Base-by-base conservation (phyloP, 1,140 invertebrate species). In the Drosophila ironensis region DNA sequence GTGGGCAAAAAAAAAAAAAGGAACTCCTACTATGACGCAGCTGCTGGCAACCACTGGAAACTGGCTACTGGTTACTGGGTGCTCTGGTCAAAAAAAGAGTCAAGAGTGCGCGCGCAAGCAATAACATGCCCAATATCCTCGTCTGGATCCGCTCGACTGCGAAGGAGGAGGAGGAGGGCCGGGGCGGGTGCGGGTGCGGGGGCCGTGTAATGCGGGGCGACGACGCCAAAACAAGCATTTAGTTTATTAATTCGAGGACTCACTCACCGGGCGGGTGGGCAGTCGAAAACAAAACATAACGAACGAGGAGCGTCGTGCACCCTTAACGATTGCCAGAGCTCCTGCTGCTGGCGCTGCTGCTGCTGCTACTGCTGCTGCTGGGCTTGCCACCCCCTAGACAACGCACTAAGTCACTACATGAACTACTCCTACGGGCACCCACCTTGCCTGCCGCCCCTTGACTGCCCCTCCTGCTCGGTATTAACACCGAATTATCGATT, bases 401-500 rank as follows among this genome's bases (percentile, higher is more conserved):
- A 56, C 28, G 42, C 28, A 66, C 60, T 48, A 63, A 41, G 33
- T 24, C 51, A 75, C 63, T 45, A 75, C 51, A 57, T 57, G 52
- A 59, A 48, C 53, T 56, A 71, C 70, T 72, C 60, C 67, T 80
- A 52, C 54, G 54, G 44, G 33, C 57, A 37, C 25, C 37, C 22
- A 19, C 33, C 19, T n/a, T 46, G 30, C 25, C 33, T 19, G 8
- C 48, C 22, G 35, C 52, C 38, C 33, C 33, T 33, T 56, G 2
- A 12, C 56, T 30, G 35, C 54, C 72, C 68, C 54, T 57, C 51
- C 61, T 38, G 56, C 51, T 42, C 57, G 67, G 81, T 84, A 75
- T 88, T 88, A 88, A 88, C 86, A 88, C 86, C 86, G 82, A 78
- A 88, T 88, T 88, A 88, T 88, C 80, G 86, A 88, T 88, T 88